Evolutionary conservation across 2,797 vertebrate species (phyloP).

Genomic region (Acanthornis magna): DNA sequence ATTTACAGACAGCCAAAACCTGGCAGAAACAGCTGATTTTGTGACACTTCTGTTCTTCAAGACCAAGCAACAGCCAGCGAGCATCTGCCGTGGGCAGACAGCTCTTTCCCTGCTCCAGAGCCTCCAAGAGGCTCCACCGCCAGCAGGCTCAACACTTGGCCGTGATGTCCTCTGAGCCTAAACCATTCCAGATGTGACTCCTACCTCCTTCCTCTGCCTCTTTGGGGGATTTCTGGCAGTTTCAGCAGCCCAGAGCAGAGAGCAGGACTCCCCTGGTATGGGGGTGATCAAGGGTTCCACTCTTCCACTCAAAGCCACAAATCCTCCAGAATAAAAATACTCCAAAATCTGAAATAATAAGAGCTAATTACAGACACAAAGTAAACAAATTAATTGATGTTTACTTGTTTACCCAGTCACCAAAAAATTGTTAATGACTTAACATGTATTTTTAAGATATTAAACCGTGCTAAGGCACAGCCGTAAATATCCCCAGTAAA

Average conservation of each 20-base stretch:
- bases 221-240: not conserved
- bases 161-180: fast-evolving
- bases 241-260: not conserved
- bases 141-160: not conserved
- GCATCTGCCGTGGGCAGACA: not conserved
- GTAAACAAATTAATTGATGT: constrained; percentile 61
- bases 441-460: constrained; percentile 49
- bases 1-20: not conserved
- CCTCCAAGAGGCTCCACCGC: not conserved
- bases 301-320: not conserved
- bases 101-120: not conserved
- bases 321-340: not conserved
- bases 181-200: not conserved
- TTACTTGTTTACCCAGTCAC: constrained; percentile 57
- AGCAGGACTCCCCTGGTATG: not conserved
- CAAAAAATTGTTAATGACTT: constrained; percentile 65
- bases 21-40: constrained; percentile 5
- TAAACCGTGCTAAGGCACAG: constrained; percentile 24
- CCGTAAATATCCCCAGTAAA: constrained; percentile 68
- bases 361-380: constrained; percentile 29
- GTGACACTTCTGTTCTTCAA: not conserved
- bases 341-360: constrained; percentile 16
- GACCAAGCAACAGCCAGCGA: not conserved
- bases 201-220: too few species aligned
- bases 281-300: not conserved